Conservation (phyloP, 2,113 vertebrate genomes). For the Lagenorhynchus albirostris region DNA sequence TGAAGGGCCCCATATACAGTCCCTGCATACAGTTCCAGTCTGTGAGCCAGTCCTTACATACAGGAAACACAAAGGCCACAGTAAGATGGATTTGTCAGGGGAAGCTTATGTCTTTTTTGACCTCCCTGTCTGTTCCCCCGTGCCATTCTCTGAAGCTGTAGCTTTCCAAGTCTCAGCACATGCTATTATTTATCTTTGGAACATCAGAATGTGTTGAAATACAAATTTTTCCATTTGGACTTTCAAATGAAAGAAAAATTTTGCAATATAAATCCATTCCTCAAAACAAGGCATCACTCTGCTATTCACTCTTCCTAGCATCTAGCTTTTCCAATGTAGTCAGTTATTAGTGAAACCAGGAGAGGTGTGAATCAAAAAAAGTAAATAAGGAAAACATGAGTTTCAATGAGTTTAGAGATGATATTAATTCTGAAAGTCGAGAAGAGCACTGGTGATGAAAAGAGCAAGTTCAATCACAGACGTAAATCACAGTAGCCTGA, state of each 20-base stretch:
- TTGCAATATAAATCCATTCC: background rate
- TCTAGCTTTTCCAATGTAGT: background rate
- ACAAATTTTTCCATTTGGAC: constrained; percentile 14
- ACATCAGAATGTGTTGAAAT: background rate
- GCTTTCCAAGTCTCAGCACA: background rate
- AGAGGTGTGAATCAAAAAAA: background rate
- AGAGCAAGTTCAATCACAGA: background rate
- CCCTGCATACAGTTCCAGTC: background rate
- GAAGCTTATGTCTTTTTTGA: background rate
- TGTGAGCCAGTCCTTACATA: background rate
- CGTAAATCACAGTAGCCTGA: background rate
- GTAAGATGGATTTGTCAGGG: background rate
- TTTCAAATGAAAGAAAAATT: constrained; percentile 34
- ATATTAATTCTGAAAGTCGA: background rate
- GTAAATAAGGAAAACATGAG: background rate
- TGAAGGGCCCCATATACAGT: rapidly evolving
- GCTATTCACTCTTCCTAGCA: background rate
- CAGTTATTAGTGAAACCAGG: constrained; percentile 17
- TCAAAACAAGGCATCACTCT: constrained; percentile 6
- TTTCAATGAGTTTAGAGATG: background rate
- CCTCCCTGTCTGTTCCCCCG: background rate
- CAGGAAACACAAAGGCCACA: background rate
- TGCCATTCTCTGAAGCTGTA: background rate
- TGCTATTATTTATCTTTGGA: constrained; percentile 34
- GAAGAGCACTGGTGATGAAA: background rate